These are phyloP conservation scores for Neoarius graeffei DNA, from an alignment of 2,113 vertebrate species.

Conservation along the genomic window DNA sequence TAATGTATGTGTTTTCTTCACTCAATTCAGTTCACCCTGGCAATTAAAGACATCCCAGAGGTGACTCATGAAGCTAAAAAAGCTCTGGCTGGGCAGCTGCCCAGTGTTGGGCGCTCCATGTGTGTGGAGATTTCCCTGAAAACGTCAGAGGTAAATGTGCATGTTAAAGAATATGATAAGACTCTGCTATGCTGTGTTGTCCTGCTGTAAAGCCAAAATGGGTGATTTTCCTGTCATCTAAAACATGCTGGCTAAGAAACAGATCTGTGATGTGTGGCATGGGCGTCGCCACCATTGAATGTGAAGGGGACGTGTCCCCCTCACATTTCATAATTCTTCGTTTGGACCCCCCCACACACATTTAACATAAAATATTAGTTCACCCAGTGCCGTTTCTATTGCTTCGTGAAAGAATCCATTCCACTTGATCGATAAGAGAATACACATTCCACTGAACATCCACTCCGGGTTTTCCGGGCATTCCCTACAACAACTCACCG, in stretches of 20 bases:
- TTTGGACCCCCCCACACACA: too few relatives aligned
- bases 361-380: too few relatives aligned
- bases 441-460: too few relatives aligned
- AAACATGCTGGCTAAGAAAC: neutral
- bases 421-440: too few relatives aligned
- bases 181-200: neutral
- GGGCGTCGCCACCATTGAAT: too few relatives aligned
- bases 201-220: neutral
- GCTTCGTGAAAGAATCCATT: too few relatives aligned
- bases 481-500: too few relatives aligned
- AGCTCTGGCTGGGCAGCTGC: slow-evolving; percentile 91
- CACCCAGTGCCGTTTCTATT: too few relatives aligned
- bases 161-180: neutral
- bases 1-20: neutral
- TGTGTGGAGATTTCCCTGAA: slow-evolving; percentile 98
- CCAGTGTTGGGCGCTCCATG: slow-evolving; percentile 93
- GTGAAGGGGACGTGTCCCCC: too few relatives aligned
- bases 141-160: slow-evolving; percentile 89
- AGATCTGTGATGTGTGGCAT: neutral
- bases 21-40: slow-evolving; percentile 89
- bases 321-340: too few relatives aligned
- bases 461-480: too few relatives aligned
- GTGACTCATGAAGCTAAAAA: slow-evolving; percentile 99
- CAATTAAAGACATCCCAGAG: slow-evolving; percentile 98
- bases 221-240: neutral